Conservation (phyloP, 2,888 invertebrate genomes). For the Netelia virgata region DNA sequence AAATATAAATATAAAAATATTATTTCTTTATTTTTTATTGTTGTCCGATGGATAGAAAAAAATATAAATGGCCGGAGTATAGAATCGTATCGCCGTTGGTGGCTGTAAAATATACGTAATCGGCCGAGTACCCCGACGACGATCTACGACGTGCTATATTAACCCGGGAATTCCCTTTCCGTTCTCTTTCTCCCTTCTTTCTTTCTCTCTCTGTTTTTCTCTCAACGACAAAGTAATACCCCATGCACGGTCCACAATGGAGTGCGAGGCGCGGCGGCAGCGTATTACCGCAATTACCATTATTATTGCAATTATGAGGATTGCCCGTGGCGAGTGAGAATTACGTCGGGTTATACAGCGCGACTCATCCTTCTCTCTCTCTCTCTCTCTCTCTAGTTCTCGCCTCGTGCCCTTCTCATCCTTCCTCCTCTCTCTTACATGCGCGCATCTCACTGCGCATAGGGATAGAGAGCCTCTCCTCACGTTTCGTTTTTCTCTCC, state of each 20-base stretch:
- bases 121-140: conserved; percentile 46
- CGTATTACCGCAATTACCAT: conserved; percentile 77
- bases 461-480: no score
- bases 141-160: conserved; percentile 40
- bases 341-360: conserved; percentile 65
- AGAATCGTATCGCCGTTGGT: conserved; percentile 50
- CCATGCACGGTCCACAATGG: conserved; percentile 61
- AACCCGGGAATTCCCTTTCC: conserved; percentile 13
- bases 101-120: conserved; percentile 54
- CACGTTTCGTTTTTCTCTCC: background rate
- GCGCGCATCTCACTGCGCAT: background rate
- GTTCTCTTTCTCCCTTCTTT: background rate
- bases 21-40: no score
- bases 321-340: conserved; percentile 73
- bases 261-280: conserved; percentile 62
- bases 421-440: background rate
- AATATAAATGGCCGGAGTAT: no score
- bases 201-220: background rate
- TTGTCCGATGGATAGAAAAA: no score
- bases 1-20: no score
- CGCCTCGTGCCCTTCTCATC: conserved; percentile 4
- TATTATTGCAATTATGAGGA: conserved; percentile 79
- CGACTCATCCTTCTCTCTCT: conserved; percentile 8
- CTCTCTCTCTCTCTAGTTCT: conserved; percentile 21
- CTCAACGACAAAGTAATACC: conserved; percentile 66